phyloP scores from a whole-genome alignment of 35 echinoderm and acorn worm species.

The Stichopus chloronotus region DNA sequence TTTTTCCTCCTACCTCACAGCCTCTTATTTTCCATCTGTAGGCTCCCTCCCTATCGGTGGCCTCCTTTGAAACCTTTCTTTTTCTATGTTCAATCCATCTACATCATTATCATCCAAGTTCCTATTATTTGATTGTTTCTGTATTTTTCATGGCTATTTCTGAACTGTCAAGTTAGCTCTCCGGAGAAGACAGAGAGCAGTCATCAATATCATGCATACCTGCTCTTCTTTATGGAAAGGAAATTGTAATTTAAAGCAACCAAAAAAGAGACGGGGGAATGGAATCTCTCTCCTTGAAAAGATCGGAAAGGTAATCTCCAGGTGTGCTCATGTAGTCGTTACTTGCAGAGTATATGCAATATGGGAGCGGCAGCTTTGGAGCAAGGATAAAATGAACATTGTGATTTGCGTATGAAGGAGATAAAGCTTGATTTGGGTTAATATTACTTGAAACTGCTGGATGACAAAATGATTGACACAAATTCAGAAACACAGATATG shows the following conservation, averaged over 20 bases:
- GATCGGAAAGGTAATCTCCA: no score
- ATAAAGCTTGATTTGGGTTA: no score
- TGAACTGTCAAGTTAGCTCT: slow-evolving; percentile 17
- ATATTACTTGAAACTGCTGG: no score
- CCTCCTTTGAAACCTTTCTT: slow-evolving; percentile 16
- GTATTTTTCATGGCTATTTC: neutral
- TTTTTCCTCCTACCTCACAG: neutral
- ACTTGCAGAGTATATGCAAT: no score
- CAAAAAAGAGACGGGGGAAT: no score
- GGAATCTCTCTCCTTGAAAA: no score
- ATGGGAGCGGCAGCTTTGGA: no score
- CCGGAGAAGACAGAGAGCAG: neutral
- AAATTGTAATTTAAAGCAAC: neutral
- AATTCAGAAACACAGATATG: no score
- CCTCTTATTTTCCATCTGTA: neutral
- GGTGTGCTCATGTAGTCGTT: no score
- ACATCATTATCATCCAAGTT: neutral
- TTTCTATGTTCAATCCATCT: slow-evolving; percentile 2
- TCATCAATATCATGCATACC: slow-evolving; percentile 38
- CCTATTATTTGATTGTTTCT: slow-evolving; percentile 38
- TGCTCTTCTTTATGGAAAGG: neutral
- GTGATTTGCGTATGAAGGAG: no score
- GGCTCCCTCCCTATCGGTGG: neutral
- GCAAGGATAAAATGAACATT: no score
- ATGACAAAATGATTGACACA: no score